A percentile compares a stretch with the other conserved stretches of the same genome.
phyloP scores from a whole-genome alignment of 1,140 invertebrate species.

The Heliconius congener region DNA sequence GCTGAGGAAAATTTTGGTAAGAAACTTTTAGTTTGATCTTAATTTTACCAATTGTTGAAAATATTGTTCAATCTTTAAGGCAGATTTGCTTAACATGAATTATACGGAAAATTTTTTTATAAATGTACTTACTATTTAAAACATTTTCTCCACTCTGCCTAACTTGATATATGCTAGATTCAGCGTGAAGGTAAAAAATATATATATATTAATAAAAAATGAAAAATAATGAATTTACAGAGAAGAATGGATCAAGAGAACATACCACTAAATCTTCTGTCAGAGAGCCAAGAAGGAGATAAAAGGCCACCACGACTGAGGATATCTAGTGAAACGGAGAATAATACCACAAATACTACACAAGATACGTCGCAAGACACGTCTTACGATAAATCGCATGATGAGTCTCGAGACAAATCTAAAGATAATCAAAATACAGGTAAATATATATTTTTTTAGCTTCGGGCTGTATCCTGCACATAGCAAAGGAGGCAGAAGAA shows the following conservation, averaged over 20 bases:
- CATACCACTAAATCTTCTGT: conserved; percentile 49
- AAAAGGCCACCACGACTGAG: conserved; percentile 43
- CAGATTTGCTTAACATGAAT: too few species aligned
- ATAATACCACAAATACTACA: conserved; percentile 43
- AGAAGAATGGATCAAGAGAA: conserved; percentile 67
- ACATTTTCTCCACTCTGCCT: too few species aligned
- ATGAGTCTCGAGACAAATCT: conserved; percentile 22
- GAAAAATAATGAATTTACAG: conserved; percentile 40
- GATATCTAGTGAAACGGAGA: conserved; percentile 57
- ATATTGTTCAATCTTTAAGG: too few species aligned
- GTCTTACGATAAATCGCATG: conserved; percentile 37
- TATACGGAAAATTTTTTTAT: too few species aligned
- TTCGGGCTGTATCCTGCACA: neutral
- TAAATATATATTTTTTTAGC: neutral
- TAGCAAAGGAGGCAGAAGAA: neutral
- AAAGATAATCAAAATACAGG: neutral
- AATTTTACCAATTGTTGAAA: neutral
- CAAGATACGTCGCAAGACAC: conserved; percentile 43
- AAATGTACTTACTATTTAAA: too few species aligned
- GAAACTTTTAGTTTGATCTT: conserved; percentile 11
- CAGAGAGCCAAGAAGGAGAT: conserved; percentile 47
- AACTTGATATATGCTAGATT: too few species aligned
- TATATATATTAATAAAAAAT: too few species aligned
- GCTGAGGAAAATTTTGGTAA: conserved; percentile 53
- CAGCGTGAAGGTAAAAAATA: too few species aligned